Conservation (phyloP, 1,140 invertebrate species). For the Cyclargus thomasi region DNA sequence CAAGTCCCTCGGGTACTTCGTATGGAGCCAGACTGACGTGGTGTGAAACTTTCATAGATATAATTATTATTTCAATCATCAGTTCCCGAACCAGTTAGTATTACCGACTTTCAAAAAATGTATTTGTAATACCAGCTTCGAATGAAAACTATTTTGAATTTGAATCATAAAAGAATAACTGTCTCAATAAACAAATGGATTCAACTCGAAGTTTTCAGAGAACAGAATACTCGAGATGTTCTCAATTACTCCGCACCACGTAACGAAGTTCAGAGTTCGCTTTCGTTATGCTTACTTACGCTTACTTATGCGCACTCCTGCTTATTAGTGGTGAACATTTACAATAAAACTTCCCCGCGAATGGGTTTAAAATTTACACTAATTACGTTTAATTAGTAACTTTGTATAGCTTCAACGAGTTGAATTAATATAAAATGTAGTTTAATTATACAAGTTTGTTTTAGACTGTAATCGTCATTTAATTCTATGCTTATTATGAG, state of each 20-base stretch:
- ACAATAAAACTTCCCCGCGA: slow-evolving; percentile 42
- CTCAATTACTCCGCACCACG: slow-evolving; percentile 38
- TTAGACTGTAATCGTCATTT: slow-evolving; percentile 10
- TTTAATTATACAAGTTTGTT: slow-evolving; percentile 14
- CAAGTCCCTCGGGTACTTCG: no score
- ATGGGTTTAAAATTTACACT: slow-evolving; percentile 28
- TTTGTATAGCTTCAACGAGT: neutral
- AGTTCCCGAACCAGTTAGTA: no score
- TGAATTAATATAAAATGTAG: slow-evolving; percentile 7
- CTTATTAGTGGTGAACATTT: slow-evolving; percentile 43
- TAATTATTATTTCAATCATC: no score
- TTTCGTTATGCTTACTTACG: slow-evolving; percentile 40
- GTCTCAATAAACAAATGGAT: slow-evolving; percentile 11
- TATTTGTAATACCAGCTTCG: no score
- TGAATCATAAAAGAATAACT: slow-evolving; percentile 14
- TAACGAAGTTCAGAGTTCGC: slow-evolving; percentile 41
- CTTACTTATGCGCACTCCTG: slow-evolving; percentile 34
- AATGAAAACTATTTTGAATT: neutral
- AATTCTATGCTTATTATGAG: slow-evolving; percentile 11
- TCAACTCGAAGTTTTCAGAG: slow-evolving; percentile 21
- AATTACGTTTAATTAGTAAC: slow-evolving; percentile 16
- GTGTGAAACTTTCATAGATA: no score
- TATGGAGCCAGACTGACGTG: no score
- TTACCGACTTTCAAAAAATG: no score
- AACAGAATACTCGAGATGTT: slow-evolving; percentile 31